phyloP scores from a whole-genome alignment of 2,888 invertebrate species.

The Microctonus brassicae region DNA sequence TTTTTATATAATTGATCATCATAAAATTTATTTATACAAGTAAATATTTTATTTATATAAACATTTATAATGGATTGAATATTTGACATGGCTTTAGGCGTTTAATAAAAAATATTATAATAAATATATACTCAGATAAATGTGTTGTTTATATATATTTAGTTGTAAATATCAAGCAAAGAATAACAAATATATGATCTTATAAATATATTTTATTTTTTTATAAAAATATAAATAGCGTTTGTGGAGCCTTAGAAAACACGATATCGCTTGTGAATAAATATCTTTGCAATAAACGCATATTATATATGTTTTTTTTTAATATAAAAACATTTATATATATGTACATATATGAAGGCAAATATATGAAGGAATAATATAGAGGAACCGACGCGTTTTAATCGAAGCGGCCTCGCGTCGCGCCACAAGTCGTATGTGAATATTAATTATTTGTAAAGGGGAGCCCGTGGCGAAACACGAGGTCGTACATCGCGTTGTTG shows the following conservation, averaged over 20 bases:
- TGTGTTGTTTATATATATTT: slow-evolving; percentile 5
- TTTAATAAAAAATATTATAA: slow-evolving; percentile 7
- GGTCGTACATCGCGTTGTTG: slow-evolving; percentile 25
- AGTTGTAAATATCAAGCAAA: not conserved
- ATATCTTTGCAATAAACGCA: slow-evolving; percentile 26
- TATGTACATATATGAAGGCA: slow-evolving; percentile 8
- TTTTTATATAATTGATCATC: slow-evolving; percentile 12
- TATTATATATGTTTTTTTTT: slow-evolving; percentile 14
- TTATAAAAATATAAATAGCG: slow-evolving; percentile 3
- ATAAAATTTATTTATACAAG: not conserved
- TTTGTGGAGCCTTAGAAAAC: slow-evolving; percentile 23
- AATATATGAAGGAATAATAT: not conserved
- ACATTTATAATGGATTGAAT: not conserved
- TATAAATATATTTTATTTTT: slow-evolving; percentile 16
- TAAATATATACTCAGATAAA: slow-evolving; percentile 26
- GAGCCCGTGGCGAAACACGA: slow-evolving; percentile 34
- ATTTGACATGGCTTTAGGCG: slow-evolving; percentile 13
- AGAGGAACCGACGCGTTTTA: slow-evolving; percentile 16
- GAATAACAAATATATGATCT: not conserved
- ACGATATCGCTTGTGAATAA: slow-evolving; percentile 25
- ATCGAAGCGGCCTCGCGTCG: slow-evolving; percentile 30
- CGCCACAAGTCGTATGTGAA: slow-evolving; percentile 26
- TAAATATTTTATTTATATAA: too few relatives aligned
- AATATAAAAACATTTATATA: too few relatives aligned
- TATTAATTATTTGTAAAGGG: slow-evolving; percentile 34